These are phyloP conservation scores for Bergia puertoricense DNA, from an alignment of 92 coral and sea anemone species.

Conservation along the genomic window DNA sequence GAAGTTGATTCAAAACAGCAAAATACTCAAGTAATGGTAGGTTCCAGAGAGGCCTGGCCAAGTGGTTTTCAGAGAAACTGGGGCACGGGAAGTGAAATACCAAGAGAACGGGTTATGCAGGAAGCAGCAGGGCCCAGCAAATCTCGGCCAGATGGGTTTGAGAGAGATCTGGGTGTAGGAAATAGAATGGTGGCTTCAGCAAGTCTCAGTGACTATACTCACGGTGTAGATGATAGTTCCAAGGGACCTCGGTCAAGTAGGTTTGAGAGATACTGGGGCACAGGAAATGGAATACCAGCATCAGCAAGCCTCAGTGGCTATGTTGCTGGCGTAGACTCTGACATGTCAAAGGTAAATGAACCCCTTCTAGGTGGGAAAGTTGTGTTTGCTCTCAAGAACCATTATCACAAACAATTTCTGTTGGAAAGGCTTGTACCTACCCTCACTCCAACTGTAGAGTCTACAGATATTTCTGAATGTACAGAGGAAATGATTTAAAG, in stretches of 20 bases:
- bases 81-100: neutral
- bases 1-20: neutral
- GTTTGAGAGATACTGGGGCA: constrained; percentile 22
- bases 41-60: neutral
- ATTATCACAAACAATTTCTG: neutral
- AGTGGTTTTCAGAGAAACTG: neutral
- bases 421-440: neutral
- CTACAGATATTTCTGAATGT: neutral
- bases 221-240: neutral
- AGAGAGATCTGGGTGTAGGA: neutral
- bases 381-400: neutral
- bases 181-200: neutral
- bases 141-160: neutral
- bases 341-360: constrained; percentile 30
- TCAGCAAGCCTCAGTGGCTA: constrained; percentile 34
- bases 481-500: too few species aligned
- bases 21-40: neutral
- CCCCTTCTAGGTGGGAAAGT: neutral
- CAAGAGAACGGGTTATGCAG: neutral
- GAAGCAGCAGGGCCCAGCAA: neutral
- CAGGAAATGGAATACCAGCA: constrained; percentile 1
- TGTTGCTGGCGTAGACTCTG: constrained; percentile 28
- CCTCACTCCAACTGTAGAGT: neutral
- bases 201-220: too few species aligned
- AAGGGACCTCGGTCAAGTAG: neutral